Evolutionary conservation across 1,140 invertebrate species (phyloP).

Genomic region (Sarcophaga peregrina): DNA sequence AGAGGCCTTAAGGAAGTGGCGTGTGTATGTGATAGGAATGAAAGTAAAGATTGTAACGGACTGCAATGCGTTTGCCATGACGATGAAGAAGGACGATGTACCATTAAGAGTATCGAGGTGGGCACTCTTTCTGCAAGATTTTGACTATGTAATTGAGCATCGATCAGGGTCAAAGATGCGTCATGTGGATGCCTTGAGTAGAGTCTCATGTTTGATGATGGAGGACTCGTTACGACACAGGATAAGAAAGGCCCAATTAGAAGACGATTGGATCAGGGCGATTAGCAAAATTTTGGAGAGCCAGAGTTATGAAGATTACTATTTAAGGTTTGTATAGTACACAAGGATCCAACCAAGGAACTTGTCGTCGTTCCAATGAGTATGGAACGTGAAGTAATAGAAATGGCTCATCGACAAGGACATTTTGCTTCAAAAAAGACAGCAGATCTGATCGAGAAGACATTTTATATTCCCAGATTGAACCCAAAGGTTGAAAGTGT

Average conservation of each 20-base stretch:
- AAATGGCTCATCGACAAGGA: no score
- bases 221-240: constrained; percentile 37
- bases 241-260: constrained; percentile 42
- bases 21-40: constrained; percentile 44
- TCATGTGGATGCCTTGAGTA: constrained; percentile 54
- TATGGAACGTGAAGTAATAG: no score
- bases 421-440: no score
- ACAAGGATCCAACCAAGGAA: no score
- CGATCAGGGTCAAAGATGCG: constrained; percentile 49
- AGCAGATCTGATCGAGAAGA: no score
- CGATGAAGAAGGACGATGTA: constrained; percentile 49
- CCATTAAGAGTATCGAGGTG: constrained; percentile 46
- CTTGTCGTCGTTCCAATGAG: no score
- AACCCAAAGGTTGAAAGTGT: no score
- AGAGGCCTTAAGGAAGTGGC: constrained; percentile 49
- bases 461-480: no score
- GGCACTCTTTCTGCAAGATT: constrained; percentile 51
- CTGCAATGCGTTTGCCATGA: constrained; percentile 56
- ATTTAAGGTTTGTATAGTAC: not conserved
- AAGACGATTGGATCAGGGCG: constrained; percentile 42
- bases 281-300: constrained; percentile 38
- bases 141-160: constrained; percentile 51
- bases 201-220: constrained; percentile 45
- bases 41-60: constrained; percentile 48
- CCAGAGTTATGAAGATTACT: constrained; percentile 25